Evolutionary conservation across 2,113 vertebrate genomes (phyloP), one percentile per base, ranked within the genome.

Genomic region (Parus major): DNA sequence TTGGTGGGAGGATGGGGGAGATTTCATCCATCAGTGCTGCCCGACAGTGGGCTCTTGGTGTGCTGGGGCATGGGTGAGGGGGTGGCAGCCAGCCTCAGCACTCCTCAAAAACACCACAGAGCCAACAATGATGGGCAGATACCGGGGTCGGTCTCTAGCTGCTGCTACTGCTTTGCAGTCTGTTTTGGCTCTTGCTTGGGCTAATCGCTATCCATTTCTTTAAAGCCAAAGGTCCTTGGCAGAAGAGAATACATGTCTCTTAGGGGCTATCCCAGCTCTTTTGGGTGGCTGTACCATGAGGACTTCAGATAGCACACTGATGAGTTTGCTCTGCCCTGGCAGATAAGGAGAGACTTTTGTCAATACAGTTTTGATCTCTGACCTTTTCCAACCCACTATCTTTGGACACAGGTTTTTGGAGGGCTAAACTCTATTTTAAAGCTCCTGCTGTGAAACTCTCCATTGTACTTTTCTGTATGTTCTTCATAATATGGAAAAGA

Each of bases 51-150:
- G 21, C 19, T 31, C 1, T 53, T 7, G 23, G 25, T 10, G 1
- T 1, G 2, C 39, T 24, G 49, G 44, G 36, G 14, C 1, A 3
- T n/a, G 46, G 39, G 69, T 1, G 6, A 75, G 42, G 1, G 1
- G 9, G 1, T 11, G 49, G 44, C 12, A n/a, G 36, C 19, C 0
- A 0, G 35, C 35, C 49, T 33, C 1, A 1, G 12, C 0, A 6
- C 70, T 64, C 57, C 77, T 47, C 12, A 7, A 3, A 46, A 80
- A 29, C 29, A 55, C 33, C 35, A 31, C 2, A 6, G 41, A 42
- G 60, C 21, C 23, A 47, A 15, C 1, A 3, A 12, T 8, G 4
- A n/a, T 6, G 20, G 12, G 46, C 10, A 24, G 42, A 36, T 2
- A 10, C 35, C 0, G 0, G 47, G 25, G 44, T 16, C 0, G 0